phyloP scores from a whole-genome alignment of 2,888 invertebrate species.

The Parnassius orleans region DNA sequence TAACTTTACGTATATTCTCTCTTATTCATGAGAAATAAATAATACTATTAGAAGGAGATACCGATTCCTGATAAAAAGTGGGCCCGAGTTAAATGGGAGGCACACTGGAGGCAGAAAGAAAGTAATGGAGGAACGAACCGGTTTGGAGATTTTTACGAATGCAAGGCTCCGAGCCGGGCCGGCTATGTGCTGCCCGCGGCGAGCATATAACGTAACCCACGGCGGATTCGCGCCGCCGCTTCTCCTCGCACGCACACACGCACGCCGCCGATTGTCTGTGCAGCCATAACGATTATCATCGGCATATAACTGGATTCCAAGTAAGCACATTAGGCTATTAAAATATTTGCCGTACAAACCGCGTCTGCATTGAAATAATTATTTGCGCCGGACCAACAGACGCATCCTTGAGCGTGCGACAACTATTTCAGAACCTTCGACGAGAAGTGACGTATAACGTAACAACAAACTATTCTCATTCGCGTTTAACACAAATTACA shows the following conservation, averaged over 20 bases:
- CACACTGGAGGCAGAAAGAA: conserved; percentile 79
- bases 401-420: conserved; percentile 51
- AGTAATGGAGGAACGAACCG: conserved; percentile 80
- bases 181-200: conserved; percentile 68
- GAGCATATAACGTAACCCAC: conserved; percentile 71
- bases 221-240: conserved; percentile 74
- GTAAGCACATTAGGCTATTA: conserved; percentile 22
- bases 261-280: conserved; percentile 38
- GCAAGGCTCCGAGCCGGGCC: conserved; percentile 71
- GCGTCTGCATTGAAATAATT: conserved; percentile 47
- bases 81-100: conserved; percentile 80
- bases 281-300: conserved; percentile 57
- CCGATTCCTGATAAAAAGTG: conserved; percentile 81
- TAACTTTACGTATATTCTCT: conserved; percentile 76
- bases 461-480: conserved; percentile 8
- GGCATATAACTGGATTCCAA: conserved; percentile 40
- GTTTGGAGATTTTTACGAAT: conserved; percentile 81
- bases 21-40: conserved; percentile 81
- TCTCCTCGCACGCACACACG: conserved; percentile 62
- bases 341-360: conserved; percentile 24
- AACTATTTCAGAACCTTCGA: conserved; percentile 54
- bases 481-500: conserved; percentile 48
- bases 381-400: conserved; percentile 56
- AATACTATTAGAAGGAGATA: conserved; percentile 81
- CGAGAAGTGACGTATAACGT: conserved; percentile 1